Evolutionary conservation across 2,113 vertebrate genomes (phyloP), one percentile per base, ranked within the genome.

Genomic region (Spizaetus ornatus): DNA sequence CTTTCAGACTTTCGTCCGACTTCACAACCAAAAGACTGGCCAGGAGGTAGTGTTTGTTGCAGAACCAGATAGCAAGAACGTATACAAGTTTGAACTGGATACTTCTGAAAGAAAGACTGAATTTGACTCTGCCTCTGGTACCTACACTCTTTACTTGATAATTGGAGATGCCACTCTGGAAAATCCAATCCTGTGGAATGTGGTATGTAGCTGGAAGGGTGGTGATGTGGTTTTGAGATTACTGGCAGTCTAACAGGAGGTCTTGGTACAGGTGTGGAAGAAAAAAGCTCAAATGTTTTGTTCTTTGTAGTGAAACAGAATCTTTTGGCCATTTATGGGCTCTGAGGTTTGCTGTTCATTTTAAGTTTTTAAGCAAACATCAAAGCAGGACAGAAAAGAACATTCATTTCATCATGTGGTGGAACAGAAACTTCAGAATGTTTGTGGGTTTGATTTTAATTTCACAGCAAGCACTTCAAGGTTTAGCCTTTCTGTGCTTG

Each of bases 1-100:
- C 58, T 79, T 87, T 72, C 97, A 99, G 99, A 99, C 99, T 21
- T 99, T 99, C 82, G 99, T 99, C 55, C 98, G 99, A 58, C 98
- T 99, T 77, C 99, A 99, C 96, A 99, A 99, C 94, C 99, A 99
- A 85, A 99, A 99, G 97, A 99, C 99, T 16, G 99, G 99, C 34
- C 99, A 99, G 91, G 99, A 99, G 96, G 99, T 99, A 5, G 99
- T 99, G 83, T 99, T 99, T 96, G 99, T 99, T 88, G 99, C 99
- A 15, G 99, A 99, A 78, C 99, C 99, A 1, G 99, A 99, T 87
- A 99, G 96, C 96, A 99, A 99, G 97, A 99, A 99, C 1, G 97
- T 99, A 6, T 99, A 99, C 97, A 99, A 99, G 96, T 99, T 99
- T 98, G 99, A 99, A 93, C 95, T 99, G 97, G 99, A 99, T 95